Conservation (phyloP, 2,888 invertebrate genomes). For the Ceramica pisi region DNA sequence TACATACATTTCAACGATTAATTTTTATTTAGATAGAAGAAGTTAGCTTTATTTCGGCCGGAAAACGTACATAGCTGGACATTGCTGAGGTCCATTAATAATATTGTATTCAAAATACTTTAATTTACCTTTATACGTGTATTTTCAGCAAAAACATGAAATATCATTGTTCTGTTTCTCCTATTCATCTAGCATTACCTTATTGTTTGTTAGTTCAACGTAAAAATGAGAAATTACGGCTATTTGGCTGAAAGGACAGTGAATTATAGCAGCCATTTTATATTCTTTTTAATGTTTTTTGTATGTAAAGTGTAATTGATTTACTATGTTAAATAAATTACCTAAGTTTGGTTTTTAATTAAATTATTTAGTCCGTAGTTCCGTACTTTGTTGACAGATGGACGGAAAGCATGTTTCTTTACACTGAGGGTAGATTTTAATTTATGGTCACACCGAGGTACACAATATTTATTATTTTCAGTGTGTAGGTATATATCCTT, state of each 20-base stretch:
- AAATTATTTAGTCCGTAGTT: conserved; percentile 21
- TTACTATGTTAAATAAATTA: conserved; percentile 61
- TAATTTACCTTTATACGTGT: not conserved
- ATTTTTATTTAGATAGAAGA: too few species aligned
- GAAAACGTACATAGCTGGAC: not conserved
- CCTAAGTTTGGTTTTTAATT: conserved; percentile 45
- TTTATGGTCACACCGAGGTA: not conserved
- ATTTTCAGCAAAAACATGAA: conserved; percentile 22
- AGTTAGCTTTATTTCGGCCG: too few species aligned
- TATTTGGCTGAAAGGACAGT: conserved; percentile 25
- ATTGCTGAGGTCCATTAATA: too few species aligned
- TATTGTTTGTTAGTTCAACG: conserved; percentile 11
- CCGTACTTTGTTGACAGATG: conserved; percentile 17
- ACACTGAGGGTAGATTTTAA: not conserved
- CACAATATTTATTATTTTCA: conserved; percentile 1
- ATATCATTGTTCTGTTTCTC: conserved; percentile 8
- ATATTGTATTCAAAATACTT: not conserved
- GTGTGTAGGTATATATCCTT: not conserved
- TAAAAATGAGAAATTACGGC: conserved; percentile 44
- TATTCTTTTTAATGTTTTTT: conserved; percentile 43
- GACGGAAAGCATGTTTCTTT: conserved; percentile 8
- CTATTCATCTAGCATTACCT: conserved; percentile 18
- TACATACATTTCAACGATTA: too few species aligned
- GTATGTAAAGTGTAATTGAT: conserved; percentile 50
- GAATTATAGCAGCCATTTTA: conserved; percentile 29